Conservation (phyloP, 1,140 invertebrate genomes). For the Patella vulgata region DNA sequence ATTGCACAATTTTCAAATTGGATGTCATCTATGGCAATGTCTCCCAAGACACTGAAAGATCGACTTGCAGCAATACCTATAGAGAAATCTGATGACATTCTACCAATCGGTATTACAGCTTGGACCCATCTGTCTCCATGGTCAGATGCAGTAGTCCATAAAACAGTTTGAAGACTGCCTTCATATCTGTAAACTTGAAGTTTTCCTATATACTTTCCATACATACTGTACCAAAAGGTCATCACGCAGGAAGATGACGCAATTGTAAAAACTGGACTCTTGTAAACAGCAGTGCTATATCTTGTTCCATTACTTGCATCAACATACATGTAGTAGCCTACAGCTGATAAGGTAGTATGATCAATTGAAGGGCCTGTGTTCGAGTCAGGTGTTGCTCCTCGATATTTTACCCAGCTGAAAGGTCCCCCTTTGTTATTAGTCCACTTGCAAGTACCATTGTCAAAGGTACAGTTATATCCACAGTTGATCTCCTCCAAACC, state of each 20-base stretch:
- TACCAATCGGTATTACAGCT: conserved; percentile 47
- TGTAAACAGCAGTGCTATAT: conserved; percentile 31
- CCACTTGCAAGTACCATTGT: conserved; percentile 54
- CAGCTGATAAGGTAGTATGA: conserved; percentile 70
- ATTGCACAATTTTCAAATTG: conserved; percentile 66
- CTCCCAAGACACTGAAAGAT: conserved; percentile 75
- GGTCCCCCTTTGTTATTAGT: conserved; percentile 36
- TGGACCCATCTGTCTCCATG: conserved; percentile 53
- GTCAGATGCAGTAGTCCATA: conserved; percentile 34
- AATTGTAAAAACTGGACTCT: conserved; percentile 38
- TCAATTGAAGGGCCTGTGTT: conserved; percentile 80
- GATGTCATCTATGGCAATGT: conserved; percentile 82
- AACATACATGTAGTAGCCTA: conserved; percentile 82
- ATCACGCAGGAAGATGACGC: conserved; percentile 50
- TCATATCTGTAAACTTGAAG: conserved; percentile 35
- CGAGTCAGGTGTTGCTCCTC: conserved; percentile 61
- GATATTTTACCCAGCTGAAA: conserved; percentile 48
- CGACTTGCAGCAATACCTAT: conserved; percentile 78
- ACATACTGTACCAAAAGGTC: conserved; percentile 80
- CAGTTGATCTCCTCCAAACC: conserved; percentile 56
- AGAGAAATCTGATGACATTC: conserved; percentile 64
- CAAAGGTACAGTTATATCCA: conserved; percentile 60
- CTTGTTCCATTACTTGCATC: conserved; percentile 66
- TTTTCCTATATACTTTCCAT: conserved; percentile 67
- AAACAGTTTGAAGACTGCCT: conserved; percentile 24